Evolutionary conservation across 2,888 invertebrate species (phyloP).

Genomic region (Coleophora deauratella): DNA sequence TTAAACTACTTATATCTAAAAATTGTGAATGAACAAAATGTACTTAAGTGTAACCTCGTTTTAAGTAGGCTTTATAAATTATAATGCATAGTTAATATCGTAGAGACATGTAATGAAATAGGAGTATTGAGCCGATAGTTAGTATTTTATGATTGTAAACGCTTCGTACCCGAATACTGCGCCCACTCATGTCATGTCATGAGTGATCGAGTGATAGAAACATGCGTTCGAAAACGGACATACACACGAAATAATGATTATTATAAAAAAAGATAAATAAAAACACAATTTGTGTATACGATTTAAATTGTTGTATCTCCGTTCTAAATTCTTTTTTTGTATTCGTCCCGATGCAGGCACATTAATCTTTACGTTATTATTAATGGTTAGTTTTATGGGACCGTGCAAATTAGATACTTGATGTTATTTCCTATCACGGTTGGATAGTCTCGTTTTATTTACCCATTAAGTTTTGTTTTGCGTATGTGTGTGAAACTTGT

Average conservation of each 20-base stretch:
- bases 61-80: constrained; percentile 73
- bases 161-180: constrained; percentile 39
- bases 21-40: constrained; percentile 66
- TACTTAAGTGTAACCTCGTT: constrained; percentile 68
- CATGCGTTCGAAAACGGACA: constrained; percentile 23
- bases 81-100: constrained; percentile 67
- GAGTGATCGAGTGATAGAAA: constrained; percentile 1
- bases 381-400: constrained; percentile 40
- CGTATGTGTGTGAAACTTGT: constrained; percentile 36
- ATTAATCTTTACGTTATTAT: constrained; percentile 32
- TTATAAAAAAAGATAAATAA: constrained; percentile 16
- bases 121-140: constrained; percentile 52
- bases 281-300: constrained; percentile 57
- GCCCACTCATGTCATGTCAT: no score
- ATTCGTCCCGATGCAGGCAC: constrained; percentile 12
- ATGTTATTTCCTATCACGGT: constrained; percentile 16
- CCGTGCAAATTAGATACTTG: constrained; percentile 41
- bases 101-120: constrained; percentile 55
- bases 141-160: constrained; percentile 57
- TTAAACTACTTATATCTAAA: constrained; percentile 49
- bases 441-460: constrained; percentile 30
- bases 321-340: constrained; percentile 20
- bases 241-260: constrained; percentile 30
- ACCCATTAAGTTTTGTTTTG: constrained; percentile 42
- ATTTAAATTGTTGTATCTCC: constrained; percentile 55